phyloP scores from a whole-genome alignment of 2,888 invertebrate genomes.

The Mythimna ferrago region DNA sequence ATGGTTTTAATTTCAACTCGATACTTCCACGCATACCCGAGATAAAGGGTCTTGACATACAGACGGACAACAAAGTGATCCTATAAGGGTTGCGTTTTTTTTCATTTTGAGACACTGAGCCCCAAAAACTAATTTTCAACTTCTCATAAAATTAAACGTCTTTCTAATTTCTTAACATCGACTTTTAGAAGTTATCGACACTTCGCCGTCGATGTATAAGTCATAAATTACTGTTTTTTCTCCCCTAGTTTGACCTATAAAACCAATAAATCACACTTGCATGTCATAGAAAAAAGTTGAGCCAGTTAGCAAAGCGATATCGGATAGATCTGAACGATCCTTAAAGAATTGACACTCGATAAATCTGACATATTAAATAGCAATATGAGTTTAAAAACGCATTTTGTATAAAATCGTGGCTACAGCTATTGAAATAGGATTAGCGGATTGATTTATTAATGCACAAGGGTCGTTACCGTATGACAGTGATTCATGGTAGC shows the following conservation, averaged over 20 bases:
- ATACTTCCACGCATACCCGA: no score
- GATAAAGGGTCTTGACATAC: no score
- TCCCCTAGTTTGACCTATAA: neutral
- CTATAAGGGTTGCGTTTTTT: no score
- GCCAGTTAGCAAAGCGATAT: neutral
- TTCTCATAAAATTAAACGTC: no score
- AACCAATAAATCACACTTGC: neutral
- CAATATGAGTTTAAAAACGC: constrained; percentile 3
- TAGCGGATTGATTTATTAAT: constrained; percentile 34
- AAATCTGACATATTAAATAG: neutral
- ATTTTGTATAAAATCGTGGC: neutral
- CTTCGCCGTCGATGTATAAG: neutral
- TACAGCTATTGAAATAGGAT: constrained; percentile 7
- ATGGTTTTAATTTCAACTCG: no score
- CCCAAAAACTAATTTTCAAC: no score
- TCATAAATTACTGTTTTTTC: neutral
- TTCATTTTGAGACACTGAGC: no score
- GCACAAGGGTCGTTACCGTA: neutral
- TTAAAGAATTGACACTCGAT: neutral
- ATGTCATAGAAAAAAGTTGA: neutral
- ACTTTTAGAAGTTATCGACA: no score
- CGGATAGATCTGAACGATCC: neutral
- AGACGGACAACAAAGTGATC: no score
- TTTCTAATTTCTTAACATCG: no score
- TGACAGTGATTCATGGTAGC: constrained; percentile 42